These are phyloP conservation scores for Narcine bancroftii DNA, from an alignment of 2,113 vertebrate genomes.

Conservation along the genomic window DNA sequence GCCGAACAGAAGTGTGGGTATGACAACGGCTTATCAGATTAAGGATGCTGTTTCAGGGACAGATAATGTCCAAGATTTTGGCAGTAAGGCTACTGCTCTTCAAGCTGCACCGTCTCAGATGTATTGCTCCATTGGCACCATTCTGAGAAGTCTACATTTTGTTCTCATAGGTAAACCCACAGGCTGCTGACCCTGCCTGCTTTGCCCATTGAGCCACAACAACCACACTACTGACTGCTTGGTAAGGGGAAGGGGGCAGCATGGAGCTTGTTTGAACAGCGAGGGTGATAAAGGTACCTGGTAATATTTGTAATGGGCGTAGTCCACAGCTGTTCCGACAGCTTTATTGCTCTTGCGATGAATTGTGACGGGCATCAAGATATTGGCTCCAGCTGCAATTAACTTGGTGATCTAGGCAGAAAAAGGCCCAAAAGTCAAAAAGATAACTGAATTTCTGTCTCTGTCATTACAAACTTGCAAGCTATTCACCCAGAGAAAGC, in stretches of 20 bases:
- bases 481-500: neutral
- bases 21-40: no score
- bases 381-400: conserved; percentile 56
- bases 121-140: neutral
- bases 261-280: neutral
- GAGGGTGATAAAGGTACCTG: conserved; percentile 54
- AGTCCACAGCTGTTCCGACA: conserved; percentile 69
- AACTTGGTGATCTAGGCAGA: conserved; percentile 59
- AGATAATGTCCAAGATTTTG: neutral
- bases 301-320: conserved; percentile 59
- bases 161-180: neutral
- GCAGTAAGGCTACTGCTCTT: neutral
- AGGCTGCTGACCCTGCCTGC: neutral
- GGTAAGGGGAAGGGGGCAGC: neutral
- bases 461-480: neutral
- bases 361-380: conserved; percentile 62
- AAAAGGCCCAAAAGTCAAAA: neutral
- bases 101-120: no score
- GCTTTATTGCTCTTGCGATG: conserved; percentile 44
- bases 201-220: neutral
- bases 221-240: neutral
- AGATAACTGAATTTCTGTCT: neutral
- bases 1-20: no score
- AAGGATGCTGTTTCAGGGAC: neutral
- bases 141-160: neutral